Conservation (phyloP, 2,113 vertebrate genomes). For the Pedionomus torquatus region DNA sequence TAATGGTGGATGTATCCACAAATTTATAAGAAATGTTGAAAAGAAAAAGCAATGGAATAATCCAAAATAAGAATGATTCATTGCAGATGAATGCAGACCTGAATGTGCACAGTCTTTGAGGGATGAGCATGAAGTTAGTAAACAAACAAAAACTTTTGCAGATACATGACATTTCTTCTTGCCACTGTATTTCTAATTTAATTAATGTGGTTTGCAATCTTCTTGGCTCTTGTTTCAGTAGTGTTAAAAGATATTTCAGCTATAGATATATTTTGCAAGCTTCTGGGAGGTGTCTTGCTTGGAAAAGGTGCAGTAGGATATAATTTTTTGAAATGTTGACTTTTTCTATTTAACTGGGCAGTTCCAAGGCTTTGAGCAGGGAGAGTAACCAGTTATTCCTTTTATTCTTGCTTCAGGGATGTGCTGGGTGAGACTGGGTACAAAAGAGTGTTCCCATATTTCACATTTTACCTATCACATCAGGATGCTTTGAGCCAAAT, state of each 20-base stretch:
- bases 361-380: background rate
- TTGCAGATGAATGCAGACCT: background rate
- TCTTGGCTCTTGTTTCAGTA: background rate
- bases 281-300: background rate
- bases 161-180: background rate
- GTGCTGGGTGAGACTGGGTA: background rate
- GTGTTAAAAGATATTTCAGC: background rate
- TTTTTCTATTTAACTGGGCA: background rate
- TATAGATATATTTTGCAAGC: background rate
- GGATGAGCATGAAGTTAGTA: background rate
- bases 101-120: background rate
- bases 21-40: background rate
- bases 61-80: background rate
- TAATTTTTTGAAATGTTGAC: background rate
- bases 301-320: background rate
- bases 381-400: background rate
- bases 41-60: background rate
- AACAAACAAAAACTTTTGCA: background rate
- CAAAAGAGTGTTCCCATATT: background rate
- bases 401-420: background rate
- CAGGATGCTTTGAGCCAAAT: background rate
- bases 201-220: background rate
- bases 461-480: background rate
- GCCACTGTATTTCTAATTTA: background rate
- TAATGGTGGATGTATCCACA: background rate